Percentiles rank a stretch among this genome's conserved stretches.
Conservation (phyloP, 2,797 vertebrate species). For the Paguma larvata region DNA sequence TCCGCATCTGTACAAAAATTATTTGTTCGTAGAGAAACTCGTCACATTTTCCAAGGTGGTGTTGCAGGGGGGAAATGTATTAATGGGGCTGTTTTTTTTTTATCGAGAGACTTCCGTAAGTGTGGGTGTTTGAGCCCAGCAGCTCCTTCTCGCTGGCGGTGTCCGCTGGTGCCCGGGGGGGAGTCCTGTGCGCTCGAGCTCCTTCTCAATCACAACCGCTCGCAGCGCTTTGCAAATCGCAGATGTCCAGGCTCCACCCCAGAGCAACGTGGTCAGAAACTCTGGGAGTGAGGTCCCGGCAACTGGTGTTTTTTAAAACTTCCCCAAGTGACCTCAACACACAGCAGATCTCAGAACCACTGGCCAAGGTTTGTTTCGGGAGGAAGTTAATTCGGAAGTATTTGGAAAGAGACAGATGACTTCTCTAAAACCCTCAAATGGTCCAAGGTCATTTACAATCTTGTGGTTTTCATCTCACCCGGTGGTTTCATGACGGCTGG, state of each 20-base stretch:
- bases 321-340: not conserved
- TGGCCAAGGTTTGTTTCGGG: not conserved
- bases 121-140: fast-evolving
- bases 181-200: fast-evolving
- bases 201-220: fast-evolving
- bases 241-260: not conserved
- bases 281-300: not conserved
- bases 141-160: fast-evolving
- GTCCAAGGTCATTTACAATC: not conserved
- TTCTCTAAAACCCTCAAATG: not conserved
- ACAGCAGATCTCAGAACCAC: not conserved
- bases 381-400: not conserved
- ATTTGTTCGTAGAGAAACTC: not conserved
- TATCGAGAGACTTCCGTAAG: fast-evolving
- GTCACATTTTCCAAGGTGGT: not conserved
- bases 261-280: fast-evolving
- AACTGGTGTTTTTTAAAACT: no score
- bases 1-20: no score
- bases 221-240: not conserved
- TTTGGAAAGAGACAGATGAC: not conserved
- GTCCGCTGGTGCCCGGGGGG: fast-evolving
- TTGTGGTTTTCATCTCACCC: not conserved
- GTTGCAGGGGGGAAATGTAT: no score
- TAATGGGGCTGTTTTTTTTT: not conserved
- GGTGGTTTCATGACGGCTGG: fast-evolving